phyloP scores from a whole-genome alignment of 2,113 vertebrate genomes.

The Columba livia region DNA sequence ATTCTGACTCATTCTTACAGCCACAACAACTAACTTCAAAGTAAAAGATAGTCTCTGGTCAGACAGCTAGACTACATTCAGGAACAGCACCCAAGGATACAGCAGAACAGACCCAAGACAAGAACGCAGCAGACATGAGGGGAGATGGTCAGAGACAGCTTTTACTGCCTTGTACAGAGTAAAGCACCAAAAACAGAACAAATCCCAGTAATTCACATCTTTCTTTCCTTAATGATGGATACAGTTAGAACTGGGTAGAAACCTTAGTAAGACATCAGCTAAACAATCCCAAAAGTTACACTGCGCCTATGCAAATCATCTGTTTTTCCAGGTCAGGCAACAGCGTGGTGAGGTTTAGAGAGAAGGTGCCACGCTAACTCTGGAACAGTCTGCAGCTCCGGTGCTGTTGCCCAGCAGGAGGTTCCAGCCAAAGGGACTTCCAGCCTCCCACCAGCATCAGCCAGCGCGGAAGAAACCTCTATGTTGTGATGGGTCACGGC shows the following conservation, averaged over 20 bases:
- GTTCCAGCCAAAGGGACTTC: background rate
- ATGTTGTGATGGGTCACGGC: rapidly evolving
- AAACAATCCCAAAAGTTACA: background rate
- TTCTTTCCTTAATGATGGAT: background rate
- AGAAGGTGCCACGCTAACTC: background rate
- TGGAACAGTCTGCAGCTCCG: background rate
- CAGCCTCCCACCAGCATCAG: too few relatives aligned
- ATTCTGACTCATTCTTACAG: background rate
- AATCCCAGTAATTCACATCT: background rate
- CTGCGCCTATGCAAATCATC: background rate
- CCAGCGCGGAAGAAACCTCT: background rate
- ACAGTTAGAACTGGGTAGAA: background rate
- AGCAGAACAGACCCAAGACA: background rate
- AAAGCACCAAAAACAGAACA: background rate
- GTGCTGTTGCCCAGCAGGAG: background rate
- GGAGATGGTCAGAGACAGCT: background rate
- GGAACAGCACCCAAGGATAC: background rate
- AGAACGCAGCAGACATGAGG: background rate
- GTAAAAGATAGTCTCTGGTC: background rate
- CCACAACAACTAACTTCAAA: background rate
- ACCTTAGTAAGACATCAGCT: background rate
- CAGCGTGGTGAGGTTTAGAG: background rate
- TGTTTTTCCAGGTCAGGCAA: background rate
- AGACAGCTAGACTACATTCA: background rate
- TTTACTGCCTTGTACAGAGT: background rate